Base-by-base conservation (phyloP, 2,888 invertebrate species). In the Coenonympha glycerion region DNA sequence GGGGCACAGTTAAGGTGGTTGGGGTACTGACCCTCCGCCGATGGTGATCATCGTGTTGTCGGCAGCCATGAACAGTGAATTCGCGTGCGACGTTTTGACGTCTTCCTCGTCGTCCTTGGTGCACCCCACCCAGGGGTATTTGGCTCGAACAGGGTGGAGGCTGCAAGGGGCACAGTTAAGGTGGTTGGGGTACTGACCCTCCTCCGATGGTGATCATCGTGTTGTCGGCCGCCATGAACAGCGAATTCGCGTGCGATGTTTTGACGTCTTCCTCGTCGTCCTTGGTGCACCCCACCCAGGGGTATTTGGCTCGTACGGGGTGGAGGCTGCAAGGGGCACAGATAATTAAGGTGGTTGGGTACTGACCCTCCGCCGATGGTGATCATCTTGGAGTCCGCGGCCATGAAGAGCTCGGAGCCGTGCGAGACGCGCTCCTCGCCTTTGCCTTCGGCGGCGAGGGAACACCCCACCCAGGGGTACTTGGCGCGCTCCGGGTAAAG, bases 351-450 rank as follows among this genome's bases (percentile, higher is more conserved):
- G n/a, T n/a, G n/a, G n/a, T n/a, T n/a, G n/a, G 34, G 13, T 28
- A 79, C 77, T 91, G 88, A 98, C 97, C 98, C 98, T 85, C 98
- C 98, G 58, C 98, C 98, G 69, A 98, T 94, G 63, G 96, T 96
- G 69, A 98, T 94, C 95, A 97, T 96, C 80, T 93, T 94, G 47
- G 93, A 90, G 87, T 97, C 97, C 16, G 97, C 98, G 26, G 97
- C 97, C 96, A 97, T 96, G 85, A 98, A 98, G 28, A 98, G 90
- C 71, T 97, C 96, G 5, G 95, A 94, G 55, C 95, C 94, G 85
- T 96, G 96, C 44, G 91, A 91, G 39, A 93, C 89, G 62, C 89
- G 89, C 68, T 89, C 92, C 71, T 92, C 92, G 9, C 65, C 67
- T 57, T 76, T 77, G 50, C 74, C 78, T 30, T 76, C 80, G 39